phyloP scores from a whole-genome alignment of 1,140 invertebrate genomes.

The Drepana arcuata region DNA sequence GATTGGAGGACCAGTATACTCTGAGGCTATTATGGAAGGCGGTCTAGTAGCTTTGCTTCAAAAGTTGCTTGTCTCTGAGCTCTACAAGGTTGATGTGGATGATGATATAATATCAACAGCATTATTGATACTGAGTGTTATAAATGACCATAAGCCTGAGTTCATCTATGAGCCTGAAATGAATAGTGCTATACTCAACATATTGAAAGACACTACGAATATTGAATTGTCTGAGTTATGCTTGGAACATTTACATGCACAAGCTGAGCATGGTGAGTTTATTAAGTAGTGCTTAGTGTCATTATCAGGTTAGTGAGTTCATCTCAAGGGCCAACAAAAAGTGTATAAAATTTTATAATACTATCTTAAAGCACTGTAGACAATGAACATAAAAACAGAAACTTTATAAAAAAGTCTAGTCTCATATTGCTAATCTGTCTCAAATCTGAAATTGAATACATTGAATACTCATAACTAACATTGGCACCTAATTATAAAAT shows the following conservation, averaged over 20 bases:
- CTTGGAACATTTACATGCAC: slow-evolving; percentile 81
- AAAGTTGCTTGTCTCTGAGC: slow-evolving; percentile 56
- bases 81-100: slow-evolving; percentile 40
- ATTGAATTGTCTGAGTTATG: slow-evolving; percentile 81
- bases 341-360: too few relatives aligned
- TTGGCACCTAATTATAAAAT: too few relatives aligned
- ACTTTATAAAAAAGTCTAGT: too few relatives aligned
- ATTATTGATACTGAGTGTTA: slow-evolving; percentile 80
- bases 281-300: too few relatives aligned
- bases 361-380: too few relatives aligned
- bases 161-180: slow-evolving; percentile 72
- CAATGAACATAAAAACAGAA: too few relatives aligned
- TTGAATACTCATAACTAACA: too few relatives aligned
- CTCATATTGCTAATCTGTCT: too few relatives aligned
- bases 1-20: slow-evolving; percentile 79
- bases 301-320: too few relatives aligned
- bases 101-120: slow-evolving; percentile 74
- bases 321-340: too few relatives aligned
- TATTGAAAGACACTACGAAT: slow-evolving; percentile 75
- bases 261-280: slow-evolving; percentile 80
- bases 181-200: slow-evolving; percentile 73
- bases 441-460: too few relatives aligned
- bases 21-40: slow-evolving; percentile 77
- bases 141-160: slow-evolving; percentile 80
- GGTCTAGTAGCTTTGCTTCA: slow-evolving; percentile 76